A percentile compares a stretch with the other conserved stretches of the same genome.
Evolutionary conservation across 2,113 vertebrate genomes (phyloP).

Genomic region (Gavia stellata): DNA sequence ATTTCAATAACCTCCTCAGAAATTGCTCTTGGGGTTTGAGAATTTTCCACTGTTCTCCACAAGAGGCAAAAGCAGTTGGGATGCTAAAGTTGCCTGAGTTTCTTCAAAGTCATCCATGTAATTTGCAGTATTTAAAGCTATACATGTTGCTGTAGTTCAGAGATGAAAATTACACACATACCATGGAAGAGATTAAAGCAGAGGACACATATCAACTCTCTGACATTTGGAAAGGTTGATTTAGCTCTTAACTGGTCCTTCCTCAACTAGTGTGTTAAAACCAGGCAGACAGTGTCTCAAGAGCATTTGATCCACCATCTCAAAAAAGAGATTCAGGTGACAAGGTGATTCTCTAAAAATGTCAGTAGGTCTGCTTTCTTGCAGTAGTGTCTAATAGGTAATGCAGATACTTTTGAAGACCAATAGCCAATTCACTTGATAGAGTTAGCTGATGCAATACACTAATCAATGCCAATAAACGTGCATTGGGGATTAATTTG

Average conservation of each 20-base stretch:
- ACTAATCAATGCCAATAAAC: neutral
- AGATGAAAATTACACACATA: neutral
- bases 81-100: neutral
- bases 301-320: neutral
- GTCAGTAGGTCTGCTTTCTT: neutral
- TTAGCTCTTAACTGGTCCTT: neutral
- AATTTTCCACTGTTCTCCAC: neutral
- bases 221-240: neutral
- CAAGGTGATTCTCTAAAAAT: neutral
- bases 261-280: neutral
- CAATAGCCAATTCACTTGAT: neutral
- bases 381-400: neutral
- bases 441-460: neutral
- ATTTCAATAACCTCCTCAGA: neutral
- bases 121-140: neutral
- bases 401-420: neutral
- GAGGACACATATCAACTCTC: neutral
- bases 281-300: neutral
- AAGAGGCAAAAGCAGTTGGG: neutral
- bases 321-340: neutral
- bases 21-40: neutral
- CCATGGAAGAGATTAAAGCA: neutral
- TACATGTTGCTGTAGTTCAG: neutral
- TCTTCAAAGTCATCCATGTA: neutral
- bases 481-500: neutral